Evolutionary conservation across 2,797 vertebrate species (phyloP).

Genomic region (Cottoperca gobio): DNA sequence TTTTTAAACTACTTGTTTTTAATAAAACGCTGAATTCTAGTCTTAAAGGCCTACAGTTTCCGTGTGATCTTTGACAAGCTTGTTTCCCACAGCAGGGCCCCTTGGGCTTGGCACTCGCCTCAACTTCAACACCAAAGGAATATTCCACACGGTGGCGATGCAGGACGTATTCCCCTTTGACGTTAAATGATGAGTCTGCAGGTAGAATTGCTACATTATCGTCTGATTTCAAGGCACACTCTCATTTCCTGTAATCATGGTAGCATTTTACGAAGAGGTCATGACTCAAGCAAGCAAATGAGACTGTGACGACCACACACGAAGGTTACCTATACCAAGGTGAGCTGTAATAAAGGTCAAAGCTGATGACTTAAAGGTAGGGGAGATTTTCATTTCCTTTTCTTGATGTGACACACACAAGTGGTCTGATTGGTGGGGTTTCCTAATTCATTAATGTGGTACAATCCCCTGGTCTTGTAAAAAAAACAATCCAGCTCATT

Average conservation of each 20-base stretch:
- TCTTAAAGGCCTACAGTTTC: conserved; percentile 67
- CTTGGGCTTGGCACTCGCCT: conserved; percentile 64
- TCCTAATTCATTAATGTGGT: conserved; percentile 60
- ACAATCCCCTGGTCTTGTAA: conserved; percentile 22
- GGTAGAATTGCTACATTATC: conserved; percentile 63
- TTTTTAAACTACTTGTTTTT: conserved; percentile 76
- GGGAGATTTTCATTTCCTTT: conserved; percentile 65
- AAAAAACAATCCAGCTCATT: conserved; percentile 45
- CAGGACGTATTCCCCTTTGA: conserved; percentile 73
- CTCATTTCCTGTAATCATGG: conserved; percentile 77
- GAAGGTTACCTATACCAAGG: conserved; percentile 60
- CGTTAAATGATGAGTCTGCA: conserved; percentile 77
- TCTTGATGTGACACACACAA: conserved; percentile 60
- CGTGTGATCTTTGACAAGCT: conserved; percentile 65
- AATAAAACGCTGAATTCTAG: conserved; percentile 75
- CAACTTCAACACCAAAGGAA: conserved; percentile 47
- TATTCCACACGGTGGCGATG: conserved; percentile 81
- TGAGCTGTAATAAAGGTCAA: conserved; percentile 54
- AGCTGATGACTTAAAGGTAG: conserved; percentile 41
- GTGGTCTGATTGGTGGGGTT: conserved; percentile 42
- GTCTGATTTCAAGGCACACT: conserved; percentile 52
- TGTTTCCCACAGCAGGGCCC: conserved; percentile 63
- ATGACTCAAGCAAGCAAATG: conserved; percentile 72
- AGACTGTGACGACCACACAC: conserved; percentile 57
- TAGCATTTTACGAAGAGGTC: conserved; percentile 46